Percentiles rank a stretch among this genome's conserved stretches.
phyloP scores from a whole-genome alignment of 2,113 vertebrate species.

The Thalassoma bifasciatum region DNA sequence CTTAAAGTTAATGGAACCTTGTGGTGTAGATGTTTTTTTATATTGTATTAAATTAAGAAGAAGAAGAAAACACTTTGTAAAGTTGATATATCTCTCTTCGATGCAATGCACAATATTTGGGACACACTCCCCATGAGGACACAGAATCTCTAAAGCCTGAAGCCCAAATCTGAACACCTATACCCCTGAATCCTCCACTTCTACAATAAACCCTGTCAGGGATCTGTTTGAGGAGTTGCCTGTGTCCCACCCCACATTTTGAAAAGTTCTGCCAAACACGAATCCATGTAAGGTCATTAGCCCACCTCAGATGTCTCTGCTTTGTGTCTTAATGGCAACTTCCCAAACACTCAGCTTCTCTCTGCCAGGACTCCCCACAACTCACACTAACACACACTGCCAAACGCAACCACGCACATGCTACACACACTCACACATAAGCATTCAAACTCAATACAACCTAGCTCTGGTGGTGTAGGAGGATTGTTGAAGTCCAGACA shows the following conservation, averaged over 20 bases:
- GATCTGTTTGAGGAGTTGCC: constrained; percentile 44
- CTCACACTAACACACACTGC: constrained; percentile 50
- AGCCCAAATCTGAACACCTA: constrained; percentile 50
- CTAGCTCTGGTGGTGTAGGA: constrained; percentile 44
- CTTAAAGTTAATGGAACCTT: constrained; percentile 33
- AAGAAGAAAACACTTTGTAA: too few species aligned
- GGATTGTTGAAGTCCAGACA: constrained; percentile 23
- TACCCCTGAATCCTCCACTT: constrained; percentile 53
- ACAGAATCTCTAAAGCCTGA: constrained; percentile 40
- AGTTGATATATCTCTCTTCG: constrained; percentile 47
- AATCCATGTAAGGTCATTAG: constrained; percentile 81
- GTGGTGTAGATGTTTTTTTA: constrained; percentile 44
- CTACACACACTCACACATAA: constrained; percentile 35
- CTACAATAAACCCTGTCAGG: constrained; percentile 72
- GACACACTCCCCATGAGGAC: constrained; percentile 55
- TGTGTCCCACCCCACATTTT: constrained; percentile 59
- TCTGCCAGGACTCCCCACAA: constrained; percentile 69
- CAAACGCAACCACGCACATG: constrained; percentile 40
- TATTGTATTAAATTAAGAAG: too few species aligned
- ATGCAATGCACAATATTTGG: neutral
- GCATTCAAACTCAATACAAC: constrained; percentile 46
- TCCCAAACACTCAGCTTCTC: constrained; percentile 78
- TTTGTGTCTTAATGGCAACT: constrained; percentile 81
- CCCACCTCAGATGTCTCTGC: constrained; percentile 75
- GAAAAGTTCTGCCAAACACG: constrained; percentile 74